These are phyloP conservation scores for Heliconius hermathena DNA, from an alignment of 1,140 invertebrate genomes.

Conservation along the genomic window DNA sequence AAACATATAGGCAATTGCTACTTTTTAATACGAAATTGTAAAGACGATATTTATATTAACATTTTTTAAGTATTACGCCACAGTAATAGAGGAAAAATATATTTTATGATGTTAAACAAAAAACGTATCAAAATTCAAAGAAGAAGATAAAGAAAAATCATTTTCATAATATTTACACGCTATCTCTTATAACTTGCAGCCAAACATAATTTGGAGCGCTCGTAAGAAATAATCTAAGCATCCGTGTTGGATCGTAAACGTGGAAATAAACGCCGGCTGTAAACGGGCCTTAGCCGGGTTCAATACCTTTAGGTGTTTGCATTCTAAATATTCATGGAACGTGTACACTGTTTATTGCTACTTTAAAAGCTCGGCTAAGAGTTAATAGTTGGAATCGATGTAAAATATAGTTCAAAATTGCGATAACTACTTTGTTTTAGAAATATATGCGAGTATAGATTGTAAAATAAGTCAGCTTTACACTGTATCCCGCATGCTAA, in stretches of 20 bases:
- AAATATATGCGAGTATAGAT: not conserved
- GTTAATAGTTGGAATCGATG: constrained; percentile 33
- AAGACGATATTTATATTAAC: too few species aligned
- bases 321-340: constrained; percentile 50
- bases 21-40: too few species aligned
- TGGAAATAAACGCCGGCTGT: constrained; percentile 50
- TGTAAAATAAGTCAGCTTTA: not conserved
- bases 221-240: constrained; percentile 67
- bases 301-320: constrained; percentile 49
- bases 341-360: constrained; percentile 38
- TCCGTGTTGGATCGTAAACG: constrained; percentile 58
- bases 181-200: constrained; percentile 27
- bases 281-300: constrained; percentile 46
- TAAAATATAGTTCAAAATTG: constrained; percentile 19
- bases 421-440: not conserved
- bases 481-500: not conserved
- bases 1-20: too few species aligned
- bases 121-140: too few species aligned
- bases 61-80: too few species aligned
- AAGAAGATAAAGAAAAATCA: not conserved
- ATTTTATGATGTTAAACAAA: too few species aligned
- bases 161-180: not conserved
- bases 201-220: constrained; percentile 47
- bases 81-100: too few species aligned
- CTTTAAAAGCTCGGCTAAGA: constrained; percentile 35